A percentile compares a stretch with the other conserved stretches of the same genome.
These are phyloP conservation scores for Melanotaenia maccullochi DNA, from an alignment of 2,797 vertebrate species.

Conservation along the genomic window DNA sequence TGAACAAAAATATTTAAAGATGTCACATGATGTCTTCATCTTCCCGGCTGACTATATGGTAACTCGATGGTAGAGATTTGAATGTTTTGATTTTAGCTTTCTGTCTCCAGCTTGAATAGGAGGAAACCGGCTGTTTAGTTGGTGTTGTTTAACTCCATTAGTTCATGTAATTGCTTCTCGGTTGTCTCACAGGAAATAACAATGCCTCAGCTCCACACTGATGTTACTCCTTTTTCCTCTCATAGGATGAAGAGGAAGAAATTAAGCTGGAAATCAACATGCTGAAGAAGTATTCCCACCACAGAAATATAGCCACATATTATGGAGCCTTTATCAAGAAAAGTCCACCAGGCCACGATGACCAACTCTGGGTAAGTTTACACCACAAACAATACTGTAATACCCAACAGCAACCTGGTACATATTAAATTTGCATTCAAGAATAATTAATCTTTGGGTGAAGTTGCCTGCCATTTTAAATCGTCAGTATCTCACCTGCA, in stretches of 20 bases:
- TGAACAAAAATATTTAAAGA: too few species aligned
- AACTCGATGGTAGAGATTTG: background rate
- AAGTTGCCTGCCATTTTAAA: too few species aligned
- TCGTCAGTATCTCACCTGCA: too few species aligned
- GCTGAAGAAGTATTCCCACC: constrained; percentile 97
- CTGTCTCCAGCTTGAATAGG: background rate
- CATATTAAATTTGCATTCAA: too few species aligned
- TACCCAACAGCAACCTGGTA: too few species aligned
- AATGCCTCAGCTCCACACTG: background rate
- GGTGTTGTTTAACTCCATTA: background rate
- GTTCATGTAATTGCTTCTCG: background rate
- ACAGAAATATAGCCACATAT: constrained; percentile 96
- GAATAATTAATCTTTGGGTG: too few species aligned
- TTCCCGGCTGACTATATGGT: background rate
- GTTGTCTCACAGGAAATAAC: background rate
- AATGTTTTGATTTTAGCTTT: background rate
- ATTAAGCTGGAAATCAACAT: constrained; percentile 98
- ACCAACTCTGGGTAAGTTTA: constrained; percentile 1
- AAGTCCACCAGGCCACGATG: background rate
- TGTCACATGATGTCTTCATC: too few species aligned
- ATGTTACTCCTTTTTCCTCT: background rate
- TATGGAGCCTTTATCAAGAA: constrained; percentile 84
- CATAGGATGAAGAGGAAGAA: constrained; percentile 88
- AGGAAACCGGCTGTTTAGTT: background rate
- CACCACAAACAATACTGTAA: background rate